Evolutionary conservation across 1,140 invertebrate species (phyloP), one percentile per base, ranked within the genome.

Genomic region (Maniola jurtina): DNA sequence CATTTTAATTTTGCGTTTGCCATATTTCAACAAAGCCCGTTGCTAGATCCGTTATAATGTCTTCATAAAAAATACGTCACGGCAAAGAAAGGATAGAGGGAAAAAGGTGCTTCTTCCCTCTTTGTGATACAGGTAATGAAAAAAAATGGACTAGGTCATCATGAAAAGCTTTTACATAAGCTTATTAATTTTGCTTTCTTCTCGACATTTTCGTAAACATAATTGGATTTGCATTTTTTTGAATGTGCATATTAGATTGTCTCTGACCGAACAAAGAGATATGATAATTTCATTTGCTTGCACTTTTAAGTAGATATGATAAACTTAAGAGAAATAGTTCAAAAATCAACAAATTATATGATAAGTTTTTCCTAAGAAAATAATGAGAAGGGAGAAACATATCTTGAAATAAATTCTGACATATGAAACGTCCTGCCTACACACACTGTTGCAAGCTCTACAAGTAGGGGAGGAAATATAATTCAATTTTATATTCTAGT

Each of bases 111-210:
- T 76, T 74, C 73, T 77, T 73, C 60, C 72, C 73, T 71, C 77
- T 83, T 88, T 85, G 76, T 81, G 73, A 79, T 80, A 67, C 77
- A 82, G 77, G 82, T 84, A 80, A 86, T 84, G 82, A 84, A 84
- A 84, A 81, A 81, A 84, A 81, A 79, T 80, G 75, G 70, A 61
- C 64, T 70, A 78, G 79, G 78, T 81, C 84, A 83, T 77, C 79
- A 69, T 77, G 59, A 76, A 68, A 73, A 61, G 76, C 67, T 75
- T 79, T 75, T 77, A 75, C 73, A 73, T 83, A 80, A 84, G 83
- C 79, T 81, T 81, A 81, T 84, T 83, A 81, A 78, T 64, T 64
- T 64, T 36, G 55, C 38, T 64, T 48, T 45, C 40, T 42, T 64
- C 42, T 14, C 54, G 52, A 15, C 8, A 56, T 64, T 56, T 64